Evolutionary conservation across 2,888 invertebrate genomes (phyloP), one percentile per base, ranked within the genome.

Genomic region (Schizotus pectinicornis): DNA sequence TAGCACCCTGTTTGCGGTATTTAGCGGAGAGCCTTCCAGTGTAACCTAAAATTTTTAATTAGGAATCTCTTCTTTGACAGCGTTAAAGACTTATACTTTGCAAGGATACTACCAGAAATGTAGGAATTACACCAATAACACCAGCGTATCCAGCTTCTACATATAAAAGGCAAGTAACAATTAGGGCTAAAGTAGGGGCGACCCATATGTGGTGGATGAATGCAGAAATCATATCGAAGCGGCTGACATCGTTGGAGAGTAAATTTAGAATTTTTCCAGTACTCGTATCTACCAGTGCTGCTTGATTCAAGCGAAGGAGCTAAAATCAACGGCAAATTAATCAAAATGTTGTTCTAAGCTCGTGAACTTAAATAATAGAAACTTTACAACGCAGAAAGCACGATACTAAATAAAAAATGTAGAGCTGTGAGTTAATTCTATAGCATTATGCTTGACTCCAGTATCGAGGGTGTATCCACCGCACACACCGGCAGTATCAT

Each of bases 241-340:
- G 88, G 77, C 90, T 91, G 7, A 97, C 94, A 77, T 98, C 98
- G 74, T 97, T 97, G 3, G 96, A 95, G 50, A 98, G 84, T 3
- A 98, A 82, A 81, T 98, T 97, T 8, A 97, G 91, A 50, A 98
- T 88, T 79, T 96, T 94, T 0, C 97, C 97, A 0, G 91, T 89
- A 0, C 95, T 87, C 0, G 91, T 90, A 71, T 87, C 83, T 1
- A 86, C 86, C 35, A 92, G 78, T 0, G 90, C 87, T 0, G 85
- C 84, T 65, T 88, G 83, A 69, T 90, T 92, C 33, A 94, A 77
- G 6, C 85, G 83, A 7, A 93, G 80, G 0, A 90, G 82, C 92
- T 93, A 77, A 50, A 34, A 34, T n/a, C n/a, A n/a, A n/a, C n/a
- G n/a, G n/a, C 7, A 1, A 41, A 49, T 22, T 36, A 32, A 7